Base-by-base conservation (phyloP, 2,888 invertebrate species). In the Branchellion lobata region DNA sequence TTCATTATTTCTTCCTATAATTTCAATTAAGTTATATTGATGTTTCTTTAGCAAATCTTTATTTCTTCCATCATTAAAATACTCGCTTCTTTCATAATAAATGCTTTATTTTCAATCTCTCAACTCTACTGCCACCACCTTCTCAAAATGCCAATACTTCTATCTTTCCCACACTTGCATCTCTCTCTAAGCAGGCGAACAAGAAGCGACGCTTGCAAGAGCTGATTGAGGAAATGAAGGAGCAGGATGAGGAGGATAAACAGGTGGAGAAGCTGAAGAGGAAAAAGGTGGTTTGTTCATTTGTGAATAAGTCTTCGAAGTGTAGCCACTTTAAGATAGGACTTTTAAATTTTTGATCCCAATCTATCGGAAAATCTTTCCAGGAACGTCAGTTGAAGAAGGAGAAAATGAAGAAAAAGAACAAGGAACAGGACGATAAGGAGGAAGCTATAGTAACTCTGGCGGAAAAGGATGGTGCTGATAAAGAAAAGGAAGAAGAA, bases 401-500 rank as follows among this genome's bases (percentile, higher is more conserved):
- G 24, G 61, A 57, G 24, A 57, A 57, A n/a, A 57, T 57, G 24
- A 57, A 57, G 61, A 57, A 57, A n/a, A 57, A 57, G 24, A 57
- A 14, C 5, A 57, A 57, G 24, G 61, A 57, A 24, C 3, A 57
- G n/a, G 61, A 8, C 5, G 61, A 18, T 3, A 57, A n/a, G 8
- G 61, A 57, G 8, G 61, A 57, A 57, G 61, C 21, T 5, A n/a
- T 24, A 18, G 8, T 57, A n/a, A 24, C 3, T 24, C 61, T 57
- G 21, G 61, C 11, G 21, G 61, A n/a, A 5, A n/a, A 8, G 5
- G 40, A 40, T 40, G 40, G 14, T 40, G 40, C 5, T 40, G 40
- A 40, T 40, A 14, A 40, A 14, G 40, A 40, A 14, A 14, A 40
- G 40, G 40, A 40, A 14, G 40, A 40, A 8, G 14, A 40, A 40